phyloP scores from a whole-genome alignment of 1,140 invertebrate species.

The Drosophila trapezifrons region DNA sequence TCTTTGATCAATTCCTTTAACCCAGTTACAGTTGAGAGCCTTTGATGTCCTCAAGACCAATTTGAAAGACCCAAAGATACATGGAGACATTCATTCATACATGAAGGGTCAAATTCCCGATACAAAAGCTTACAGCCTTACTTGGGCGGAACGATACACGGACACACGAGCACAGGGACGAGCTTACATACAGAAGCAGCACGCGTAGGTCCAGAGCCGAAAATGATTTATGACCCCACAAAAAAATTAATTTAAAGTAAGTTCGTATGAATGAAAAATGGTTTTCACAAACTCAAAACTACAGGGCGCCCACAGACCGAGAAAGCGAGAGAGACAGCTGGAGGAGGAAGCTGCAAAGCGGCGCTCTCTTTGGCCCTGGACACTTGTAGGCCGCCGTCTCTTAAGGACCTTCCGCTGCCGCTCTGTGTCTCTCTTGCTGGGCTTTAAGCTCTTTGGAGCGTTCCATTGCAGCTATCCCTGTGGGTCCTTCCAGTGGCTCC shows the following conservation, averaged over 20 bases:
- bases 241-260: slow-evolving; percentile 84
- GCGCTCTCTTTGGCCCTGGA: slow-evolving; percentile 40
- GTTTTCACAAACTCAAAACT: slow-evolving; percentile 80
- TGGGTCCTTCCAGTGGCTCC: slow-evolving; percentile 70
- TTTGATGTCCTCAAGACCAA: slow-evolving; percentile 48
- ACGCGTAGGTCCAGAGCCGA: slow-evolving; percentile 71
- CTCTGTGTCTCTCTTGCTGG: slow-evolving; percentile 27
- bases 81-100: slow-evolving; percentile 66
- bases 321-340: slow-evolving; percentile 1
- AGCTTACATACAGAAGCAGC: slow-evolving; percentile 32
- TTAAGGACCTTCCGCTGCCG: background rate
- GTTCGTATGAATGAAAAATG: slow-evolving; percentile 84
- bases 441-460: slow-evolving; percentile 60
- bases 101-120: slow-evolving; percentile 28
- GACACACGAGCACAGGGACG: slow-evolving; percentile 6
- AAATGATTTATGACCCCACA: slow-evolving; percentile 82
- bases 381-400: slow-evolving; percentile 61
- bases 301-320: slow-evolving; percentile 56
- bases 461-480: slow-evolving; percentile 78
- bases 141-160: slow-evolving; percentile 3
- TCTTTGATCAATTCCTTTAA: no score
- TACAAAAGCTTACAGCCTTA: slow-evolving; percentile 31
- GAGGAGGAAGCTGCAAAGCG: slow-evolving; percentile 29
- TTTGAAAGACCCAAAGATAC: slow-evolving; percentile 41
- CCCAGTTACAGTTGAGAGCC: background rate